phyloP scores from a whole-genome alignment of 2,888 invertebrate genomes.

The Andrena flavipes region DNA sequence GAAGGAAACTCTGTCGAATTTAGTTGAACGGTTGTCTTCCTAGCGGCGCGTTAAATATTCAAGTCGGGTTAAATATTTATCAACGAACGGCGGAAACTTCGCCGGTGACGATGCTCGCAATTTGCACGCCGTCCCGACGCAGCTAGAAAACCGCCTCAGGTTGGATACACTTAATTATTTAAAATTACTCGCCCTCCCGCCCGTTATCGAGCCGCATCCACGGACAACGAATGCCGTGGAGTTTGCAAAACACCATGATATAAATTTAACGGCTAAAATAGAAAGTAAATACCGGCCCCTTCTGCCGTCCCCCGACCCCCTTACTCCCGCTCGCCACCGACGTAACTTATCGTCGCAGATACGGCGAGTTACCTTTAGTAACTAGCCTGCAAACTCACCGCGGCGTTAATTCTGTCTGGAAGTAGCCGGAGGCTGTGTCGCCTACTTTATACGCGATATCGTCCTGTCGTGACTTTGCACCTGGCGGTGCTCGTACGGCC shows the following conservation, averaged over 20 bases:
- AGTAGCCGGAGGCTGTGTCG: slow-evolving; percentile 61
- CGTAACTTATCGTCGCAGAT: slow-evolving; percentile 57
- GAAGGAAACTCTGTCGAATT: not conserved
- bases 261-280: slow-evolving; percentile 48
- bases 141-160: slow-evolving; percentile 38
- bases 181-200: slow-evolving; percentile 37
- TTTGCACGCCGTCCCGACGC: slow-evolving; percentile 27
- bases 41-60: slow-evolving; percentile 29
- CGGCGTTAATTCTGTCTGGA: slow-evolving; percentile 62
- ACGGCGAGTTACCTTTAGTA: slow-evolving; percentile 55
- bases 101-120: slow-evolving; percentile 45
- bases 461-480: slow-evolving; percentile 66
- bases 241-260: slow-evolving; percentile 48
- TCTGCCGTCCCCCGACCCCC: not conserved
- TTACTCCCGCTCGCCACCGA: not conserved
- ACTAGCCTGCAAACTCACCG: slow-evolving; percentile 64
- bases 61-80: slow-evolving; percentile 53
- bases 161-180: slow-evolving; percentile 50
- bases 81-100: slow-evolving; percentile 49
- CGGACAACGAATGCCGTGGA: slow-evolving; percentile 53
- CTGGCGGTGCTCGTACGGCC: slow-evolving; percentile 41
- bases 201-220: slow-evolving; percentile 50
- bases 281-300: slow-evolving; percentile 55
- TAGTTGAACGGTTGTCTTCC: slow-evolving; percentile 8
- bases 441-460: slow-evolving; percentile 69